phyloP scores from a whole-genome alignment of 2,113 vertebrate species.

The Raja brachyura region DNA sequence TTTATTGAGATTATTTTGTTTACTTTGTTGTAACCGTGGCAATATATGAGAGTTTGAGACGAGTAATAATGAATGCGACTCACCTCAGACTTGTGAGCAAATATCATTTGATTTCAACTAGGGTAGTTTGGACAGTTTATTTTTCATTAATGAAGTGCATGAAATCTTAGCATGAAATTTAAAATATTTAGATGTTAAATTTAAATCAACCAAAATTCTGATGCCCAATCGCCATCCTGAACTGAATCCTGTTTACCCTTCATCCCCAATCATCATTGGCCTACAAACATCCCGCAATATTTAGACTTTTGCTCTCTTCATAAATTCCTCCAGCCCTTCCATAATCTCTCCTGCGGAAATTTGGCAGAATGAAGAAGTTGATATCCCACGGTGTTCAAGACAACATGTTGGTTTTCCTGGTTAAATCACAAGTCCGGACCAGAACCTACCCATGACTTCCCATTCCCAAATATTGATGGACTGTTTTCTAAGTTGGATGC shows the following conservation, averaged over 20 bases:
- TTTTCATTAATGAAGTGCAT: conserved; percentile 26
- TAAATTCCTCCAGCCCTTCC: neutral
- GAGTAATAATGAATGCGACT: neutral
- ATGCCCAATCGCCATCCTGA: neutral
- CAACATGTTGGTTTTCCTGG: no score
- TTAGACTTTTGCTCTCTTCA: neutral
- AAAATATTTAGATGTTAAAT: neutral
- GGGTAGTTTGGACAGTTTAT: neutral
- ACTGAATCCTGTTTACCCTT: neutral
- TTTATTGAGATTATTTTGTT: neutral
- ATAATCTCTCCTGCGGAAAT: neutral
- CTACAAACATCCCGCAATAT: neutral
- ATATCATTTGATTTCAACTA: neutral
- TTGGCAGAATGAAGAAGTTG: no score
- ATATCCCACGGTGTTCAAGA: no score
- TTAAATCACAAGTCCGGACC: no score
- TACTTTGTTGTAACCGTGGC: neutral
- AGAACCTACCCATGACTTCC: no score
- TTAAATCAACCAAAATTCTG: neutral
- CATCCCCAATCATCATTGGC: neutral
- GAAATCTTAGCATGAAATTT: neutral
- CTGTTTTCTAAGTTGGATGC: no score
- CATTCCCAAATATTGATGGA: no score
- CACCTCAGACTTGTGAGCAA: neutral
- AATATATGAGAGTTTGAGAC: neutral